These are phyloP conservation scores for Nephrotoma flavescens DNA, from an alignment of 2,888 invertebrate species.

Conservation along the genomic window DNA sequence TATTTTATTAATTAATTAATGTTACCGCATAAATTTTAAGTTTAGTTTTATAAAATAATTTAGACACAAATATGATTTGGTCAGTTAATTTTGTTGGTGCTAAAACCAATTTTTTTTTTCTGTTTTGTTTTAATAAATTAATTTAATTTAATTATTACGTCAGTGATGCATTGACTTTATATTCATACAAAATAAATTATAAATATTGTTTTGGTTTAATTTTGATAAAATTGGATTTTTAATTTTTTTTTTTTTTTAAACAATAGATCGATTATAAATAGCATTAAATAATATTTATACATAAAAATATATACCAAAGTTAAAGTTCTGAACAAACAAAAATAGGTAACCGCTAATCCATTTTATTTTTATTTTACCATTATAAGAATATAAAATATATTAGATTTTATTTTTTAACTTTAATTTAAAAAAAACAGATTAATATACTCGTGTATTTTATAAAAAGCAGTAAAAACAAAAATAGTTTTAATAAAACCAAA, in stretches of 20 bases:
- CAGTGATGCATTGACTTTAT: not conserved
- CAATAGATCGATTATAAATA: not conserved
- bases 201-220: not conserved
- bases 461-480: not conserved
- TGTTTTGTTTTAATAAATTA: not conserved
- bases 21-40: not conserved
- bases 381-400: not conserved
- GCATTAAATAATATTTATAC: not conserved
- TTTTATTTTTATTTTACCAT: not conserved
- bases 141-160: not conserved
- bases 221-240: not conserved
- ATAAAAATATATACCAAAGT: not conserved
- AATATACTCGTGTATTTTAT: not conserved
- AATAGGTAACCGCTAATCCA: not conserved
- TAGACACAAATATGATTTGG: not conserved
- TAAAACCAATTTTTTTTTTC: not conserved
- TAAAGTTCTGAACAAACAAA: not conserved
- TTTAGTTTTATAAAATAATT: not conserved
- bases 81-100: not conserved
- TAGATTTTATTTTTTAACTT: not conserved
- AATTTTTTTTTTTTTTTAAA: not conserved
- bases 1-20: not conserved
- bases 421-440: too few species aligned
- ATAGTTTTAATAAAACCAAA: not conserved
- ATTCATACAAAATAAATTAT: not conserved